A percentile compares a stretch with the other conserved stretches of the same genome.
These are phyloP conservation scores for Canis aureus DNA, from an alignment of 2,113 vertebrate genomes.

Conservation along the genomic window DNA sequence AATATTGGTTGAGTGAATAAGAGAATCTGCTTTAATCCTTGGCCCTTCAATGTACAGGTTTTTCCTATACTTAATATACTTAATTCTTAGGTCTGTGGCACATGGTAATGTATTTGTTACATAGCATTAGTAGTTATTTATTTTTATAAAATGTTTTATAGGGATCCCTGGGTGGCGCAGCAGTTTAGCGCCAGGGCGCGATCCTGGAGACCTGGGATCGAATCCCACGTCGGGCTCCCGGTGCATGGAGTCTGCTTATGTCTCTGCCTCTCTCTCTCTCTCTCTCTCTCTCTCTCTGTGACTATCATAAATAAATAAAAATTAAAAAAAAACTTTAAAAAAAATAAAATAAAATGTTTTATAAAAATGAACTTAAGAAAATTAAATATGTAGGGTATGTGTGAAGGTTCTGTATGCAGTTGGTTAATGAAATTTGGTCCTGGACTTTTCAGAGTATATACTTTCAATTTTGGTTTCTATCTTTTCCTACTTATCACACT, in stretches of 20 bases:
- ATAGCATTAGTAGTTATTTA: neutral
- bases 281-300: no score
- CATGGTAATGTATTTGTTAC: neutral
- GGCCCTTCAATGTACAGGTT: neutral
- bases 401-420: neutral
- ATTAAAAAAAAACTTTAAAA: no score
- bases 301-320: no score
- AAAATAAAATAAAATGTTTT: neutral
- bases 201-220: no score
- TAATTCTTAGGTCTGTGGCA: neutral
- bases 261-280: no score
- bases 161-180: no score
- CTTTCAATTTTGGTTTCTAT: constrained; percentile 26
- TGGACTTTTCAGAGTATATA: neutral
- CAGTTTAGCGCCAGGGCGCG: no score
- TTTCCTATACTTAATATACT: neutral
- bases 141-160: constrained; percentile 28
- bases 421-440: constrained; percentile 36
- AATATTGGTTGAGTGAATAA: neutral
- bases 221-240: no score
- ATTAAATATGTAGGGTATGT: neutral
- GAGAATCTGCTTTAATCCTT: constrained; percentile 37
- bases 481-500: neutral
- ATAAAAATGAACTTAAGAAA: neutral
- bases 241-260: no score